Evolutionary conservation across 1,140 invertebrate genomes (phyloP).

Genomic region (Steinernema feltiae): DNA sequence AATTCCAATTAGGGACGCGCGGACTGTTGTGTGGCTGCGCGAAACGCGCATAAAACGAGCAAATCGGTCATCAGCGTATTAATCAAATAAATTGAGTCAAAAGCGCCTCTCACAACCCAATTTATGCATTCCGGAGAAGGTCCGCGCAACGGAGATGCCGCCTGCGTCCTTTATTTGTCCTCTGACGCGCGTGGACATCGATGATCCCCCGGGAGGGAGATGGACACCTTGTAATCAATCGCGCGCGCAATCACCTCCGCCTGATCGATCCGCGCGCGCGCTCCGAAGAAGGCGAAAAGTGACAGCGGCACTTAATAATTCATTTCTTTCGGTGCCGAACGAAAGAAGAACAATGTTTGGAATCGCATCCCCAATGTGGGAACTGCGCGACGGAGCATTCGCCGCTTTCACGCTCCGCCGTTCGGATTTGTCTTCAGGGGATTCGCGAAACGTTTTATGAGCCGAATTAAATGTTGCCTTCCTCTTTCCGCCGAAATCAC

Average conservation of each 20-base stretch:
- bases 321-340: background rate
- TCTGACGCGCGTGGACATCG: too few species aligned
- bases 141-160: too few species aligned
- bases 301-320: background rate
- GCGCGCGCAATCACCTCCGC: background rate
- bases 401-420: too few species aligned
- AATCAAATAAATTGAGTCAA: slow-evolving; percentile 11
- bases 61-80: slow-evolving; percentile 12
- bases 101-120: background rate
- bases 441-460: too few species aligned
- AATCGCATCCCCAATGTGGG: background rate
- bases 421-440: background rate
- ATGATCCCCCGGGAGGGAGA: too few species aligned
- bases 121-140: background rate
- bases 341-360: background rate
- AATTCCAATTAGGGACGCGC: slow-evolving; percentile 15
- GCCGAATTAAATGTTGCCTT: too few species aligned
- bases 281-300: background rate
- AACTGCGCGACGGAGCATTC: too few species aligned
- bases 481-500: too few species aligned
- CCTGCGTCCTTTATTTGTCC: background rate
- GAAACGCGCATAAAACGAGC: slow-evolving; percentile 5
- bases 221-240: too few species aligned
- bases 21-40: background rate
- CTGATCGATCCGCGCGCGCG: too few species aligned